phyloP scores from a whole-genome alignment of 2,888 invertebrate genomes.

The Atrina japonica region DNA sequence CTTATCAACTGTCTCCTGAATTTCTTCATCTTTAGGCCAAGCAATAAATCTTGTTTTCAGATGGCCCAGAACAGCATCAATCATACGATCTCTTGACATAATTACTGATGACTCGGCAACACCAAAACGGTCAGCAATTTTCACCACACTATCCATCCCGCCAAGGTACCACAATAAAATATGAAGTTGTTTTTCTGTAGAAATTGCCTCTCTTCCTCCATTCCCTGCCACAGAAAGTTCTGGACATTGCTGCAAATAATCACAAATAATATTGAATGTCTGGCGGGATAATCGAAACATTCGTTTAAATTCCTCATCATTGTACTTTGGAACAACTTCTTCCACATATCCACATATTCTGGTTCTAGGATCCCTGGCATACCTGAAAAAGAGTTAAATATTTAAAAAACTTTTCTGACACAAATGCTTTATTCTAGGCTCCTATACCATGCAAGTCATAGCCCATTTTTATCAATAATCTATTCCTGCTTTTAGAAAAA shows the following conservation, averaged over 20 bases:
- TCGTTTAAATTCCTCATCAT: constrained; percentile 29
- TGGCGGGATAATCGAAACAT: constrained; percentile 35
- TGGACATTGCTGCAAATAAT: neutral
- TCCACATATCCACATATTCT: constrained; percentile 33
- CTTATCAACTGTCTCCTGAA: neutral
- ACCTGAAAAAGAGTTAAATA: no score
- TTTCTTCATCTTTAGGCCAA: constrained; percentile 32
- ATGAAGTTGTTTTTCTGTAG: constrained; percentile 40
- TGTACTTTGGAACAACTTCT: constrained; percentile 37
- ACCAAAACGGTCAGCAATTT: constrained; percentile 44
- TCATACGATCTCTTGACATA: constrained; percentile 17
- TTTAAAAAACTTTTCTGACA: no score
- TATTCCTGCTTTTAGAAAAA: no score
- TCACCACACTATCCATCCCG: constrained; percentile 25
- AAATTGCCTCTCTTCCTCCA: constrained; percentile 35
- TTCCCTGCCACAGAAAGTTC: no score
- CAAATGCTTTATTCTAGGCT: no score
- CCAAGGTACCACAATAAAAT: constrained; percentile 42
- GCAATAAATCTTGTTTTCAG: constrained; percentile 23
- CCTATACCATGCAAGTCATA: no score
- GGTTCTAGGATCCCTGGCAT: constrained; percentile 18
- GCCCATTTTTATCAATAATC: no score
- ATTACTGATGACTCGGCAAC: constrained; percentile 43
- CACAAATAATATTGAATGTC: constrained; percentile 23
- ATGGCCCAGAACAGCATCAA: constrained; percentile 19